phyloP scores from a whole-genome alignment of 2,888 invertebrate species.

The Drosophila aldrichi region DNA sequence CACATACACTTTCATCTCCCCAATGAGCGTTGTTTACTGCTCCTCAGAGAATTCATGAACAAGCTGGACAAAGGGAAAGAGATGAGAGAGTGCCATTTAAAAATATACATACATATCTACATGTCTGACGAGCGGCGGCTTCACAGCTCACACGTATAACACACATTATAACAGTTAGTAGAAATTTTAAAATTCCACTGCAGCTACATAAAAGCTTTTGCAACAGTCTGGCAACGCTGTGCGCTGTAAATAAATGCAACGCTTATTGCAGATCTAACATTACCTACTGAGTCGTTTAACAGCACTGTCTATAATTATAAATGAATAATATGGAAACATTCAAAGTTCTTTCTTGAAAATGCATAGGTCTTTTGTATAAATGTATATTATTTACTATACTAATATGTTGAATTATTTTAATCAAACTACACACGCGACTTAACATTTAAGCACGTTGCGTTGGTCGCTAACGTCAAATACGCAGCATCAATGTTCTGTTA shows the following conservation, averaged over 20 bases:
- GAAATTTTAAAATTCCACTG: slow-evolving; percentile 2
- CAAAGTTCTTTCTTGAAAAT: not conserved
- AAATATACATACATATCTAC: not conserved
- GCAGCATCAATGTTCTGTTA: slow-evolving; percentile 2
- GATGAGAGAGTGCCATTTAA: not conserved
- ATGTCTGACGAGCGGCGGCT: not conserved
- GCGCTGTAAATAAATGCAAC: not conserved
- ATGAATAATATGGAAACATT: not conserved
- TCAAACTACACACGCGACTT: no score
- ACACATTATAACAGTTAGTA: slow-evolving; percentile 12
- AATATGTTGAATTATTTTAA: not conserved
- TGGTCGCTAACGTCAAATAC: not conserved
- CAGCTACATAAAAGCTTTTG: not conserved
- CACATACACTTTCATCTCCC: slow-evolving; percentile 20
- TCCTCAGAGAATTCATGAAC: not conserved
- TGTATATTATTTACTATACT: not conserved
- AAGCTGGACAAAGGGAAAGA: not conserved
- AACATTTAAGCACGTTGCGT: not conserved
- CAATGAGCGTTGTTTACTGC: slow-evolving; percentile 4
- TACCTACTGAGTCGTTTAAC: not conserved
- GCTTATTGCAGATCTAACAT: not conserved
- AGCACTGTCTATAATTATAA: not conserved
- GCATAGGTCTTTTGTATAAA: no score
- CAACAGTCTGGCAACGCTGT: slow-evolving; percentile 5
- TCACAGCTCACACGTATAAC: not conserved